phyloP scores from a whole-genome alignment of 2,888 invertebrate species.

The Scaptomyza parva region DNA sequence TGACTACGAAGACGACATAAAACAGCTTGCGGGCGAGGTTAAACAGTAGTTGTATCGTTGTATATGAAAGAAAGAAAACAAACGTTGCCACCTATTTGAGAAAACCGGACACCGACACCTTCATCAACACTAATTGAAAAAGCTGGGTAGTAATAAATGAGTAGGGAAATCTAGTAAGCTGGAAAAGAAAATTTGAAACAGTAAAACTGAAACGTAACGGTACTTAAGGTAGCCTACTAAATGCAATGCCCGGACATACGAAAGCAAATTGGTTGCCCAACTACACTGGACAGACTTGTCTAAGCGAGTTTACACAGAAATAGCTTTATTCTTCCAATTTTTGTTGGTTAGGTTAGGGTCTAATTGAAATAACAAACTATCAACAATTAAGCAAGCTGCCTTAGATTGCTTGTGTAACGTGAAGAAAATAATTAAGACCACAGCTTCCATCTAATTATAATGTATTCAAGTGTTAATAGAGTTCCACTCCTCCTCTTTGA shows the following conservation, averaged over 20 bases:
- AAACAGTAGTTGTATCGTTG: constrained; percentile 16
- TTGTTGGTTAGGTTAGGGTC: constrained; percentile 53
- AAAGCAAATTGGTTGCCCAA: constrained; percentile 24
- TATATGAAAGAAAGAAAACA: constrained; percentile 1
- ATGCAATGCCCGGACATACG: constrained; percentile 45
- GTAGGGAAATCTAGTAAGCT: constrained; percentile 61
- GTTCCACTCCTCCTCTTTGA: constrained; percentile 18
- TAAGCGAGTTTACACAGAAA: constrained; percentile 58
- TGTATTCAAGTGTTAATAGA: constrained; percentile 69
- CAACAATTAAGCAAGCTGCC: constrained; percentile 61
- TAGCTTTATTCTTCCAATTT: constrained; percentile 61
- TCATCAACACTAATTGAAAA: constrained; percentile 74
- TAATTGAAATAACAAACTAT: constrained; percentile 77
- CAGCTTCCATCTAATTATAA: constrained; percentile 56
- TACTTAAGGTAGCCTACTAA: constrained; percentile 81
- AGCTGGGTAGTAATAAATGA: constrained; percentile 75
- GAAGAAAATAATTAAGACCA: constrained; percentile 48
- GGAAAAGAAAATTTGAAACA: constrained; percentile 42
- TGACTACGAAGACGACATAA: constrained; percentile 56
- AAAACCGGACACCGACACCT: constrained; percentile 27
- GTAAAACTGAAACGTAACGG: constrained; percentile 73
- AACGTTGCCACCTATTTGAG: constrained; percentile 16
- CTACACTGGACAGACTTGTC: constrained; percentile 21
- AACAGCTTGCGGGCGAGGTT: constrained; percentile 58
- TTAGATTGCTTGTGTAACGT: constrained; percentile 18